Evolutionary conservation across 2,113 vertebrate species (phyloP).

Genomic region (Meleagris gallopavo): DNA sequence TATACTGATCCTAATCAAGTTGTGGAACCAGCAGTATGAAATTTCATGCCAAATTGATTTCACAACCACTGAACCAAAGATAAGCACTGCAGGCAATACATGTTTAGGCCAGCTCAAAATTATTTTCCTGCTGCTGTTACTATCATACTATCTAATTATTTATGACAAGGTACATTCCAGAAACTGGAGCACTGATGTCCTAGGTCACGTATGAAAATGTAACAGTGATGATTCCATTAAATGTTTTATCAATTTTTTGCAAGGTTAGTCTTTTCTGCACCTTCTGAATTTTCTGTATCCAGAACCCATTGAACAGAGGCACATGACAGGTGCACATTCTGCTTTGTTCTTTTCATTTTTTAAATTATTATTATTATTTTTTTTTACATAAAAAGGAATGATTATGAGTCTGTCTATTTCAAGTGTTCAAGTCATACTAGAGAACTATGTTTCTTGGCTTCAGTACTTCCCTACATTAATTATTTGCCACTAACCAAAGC

Average conservation of each 20-base stretch:
- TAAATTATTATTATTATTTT: no score
- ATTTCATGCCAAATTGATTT: conserved; percentile 5
- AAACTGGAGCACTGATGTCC: not conserved
- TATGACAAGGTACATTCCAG: not conserved
- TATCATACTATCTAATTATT: not conserved
- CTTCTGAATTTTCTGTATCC: not conserved
- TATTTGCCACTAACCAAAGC: not conserved
- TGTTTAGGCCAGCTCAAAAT: not conserved
- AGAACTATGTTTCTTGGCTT: not conserved
- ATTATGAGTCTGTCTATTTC: not conserved
- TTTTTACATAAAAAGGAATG: not conserved
- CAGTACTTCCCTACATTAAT: not conserved
- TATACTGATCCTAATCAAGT: not conserved
- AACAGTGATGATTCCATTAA: not conserved
- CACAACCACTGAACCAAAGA: not conserved
- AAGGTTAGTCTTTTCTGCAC: not conserved
- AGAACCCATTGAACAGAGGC: not conserved
- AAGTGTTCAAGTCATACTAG: not conserved
- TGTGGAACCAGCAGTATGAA: not conserved
- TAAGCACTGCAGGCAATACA: not conserved
- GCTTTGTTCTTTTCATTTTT: not conserved
- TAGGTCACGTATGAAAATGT: not conserved
- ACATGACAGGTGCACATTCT: not conserved
- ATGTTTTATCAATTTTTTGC: not conserved
- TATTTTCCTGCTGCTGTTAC: not conserved